Percentiles rank a stretch among this genome's conserved stretches.
Conservation (phyloP, 2,888 invertebrate species). For the Tachina grossa region DNA sequence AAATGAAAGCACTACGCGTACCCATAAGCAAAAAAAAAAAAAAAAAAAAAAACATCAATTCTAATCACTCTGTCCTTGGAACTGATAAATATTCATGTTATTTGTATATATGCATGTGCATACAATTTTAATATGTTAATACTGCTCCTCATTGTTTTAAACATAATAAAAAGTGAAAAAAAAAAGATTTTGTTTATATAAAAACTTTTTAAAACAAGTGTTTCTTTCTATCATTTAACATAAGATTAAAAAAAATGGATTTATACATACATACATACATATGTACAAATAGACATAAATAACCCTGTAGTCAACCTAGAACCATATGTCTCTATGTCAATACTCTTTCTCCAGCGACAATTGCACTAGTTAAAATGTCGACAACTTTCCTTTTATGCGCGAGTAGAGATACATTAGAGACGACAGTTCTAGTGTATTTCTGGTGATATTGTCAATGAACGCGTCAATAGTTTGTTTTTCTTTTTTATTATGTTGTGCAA, state of each 20-base stretch:
- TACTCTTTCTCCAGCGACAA: too few relatives aligned
- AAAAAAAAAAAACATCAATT: constrained; percentile 44
- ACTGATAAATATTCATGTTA: constrained; percentile 69
- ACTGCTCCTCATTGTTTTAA: constrained; percentile 28
- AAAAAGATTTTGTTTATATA: constrained; percentile 36
- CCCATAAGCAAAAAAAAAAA: not conserved
- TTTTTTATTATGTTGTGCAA: too few relatives aligned
- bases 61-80: constrained; percentile 71
- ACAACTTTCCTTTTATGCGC: too few relatives aligned
- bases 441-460: too few relatives aligned
- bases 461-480: too few relatives aligned
- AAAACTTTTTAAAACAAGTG: constrained; percentile 54
- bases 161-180: not conserved
- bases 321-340: too few relatives aligned
- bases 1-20: constrained; percentile 1
- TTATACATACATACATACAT: not conserved
- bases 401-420: too few relatives aligned
- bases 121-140: constrained; percentile 16
- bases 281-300: too few relatives aligned
- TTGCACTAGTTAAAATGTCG: too few relatives aligned
- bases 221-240: constrained; percentile 32
- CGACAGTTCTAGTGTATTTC: too few relatives aligned
- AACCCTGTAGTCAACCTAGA: too few relatives aligned
- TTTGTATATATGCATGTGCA: not conserved
- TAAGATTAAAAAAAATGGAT: not conserved